Conservation (phyloP, 1,140 invertebrate genomes). For the Babylonia areolata region DNA sequence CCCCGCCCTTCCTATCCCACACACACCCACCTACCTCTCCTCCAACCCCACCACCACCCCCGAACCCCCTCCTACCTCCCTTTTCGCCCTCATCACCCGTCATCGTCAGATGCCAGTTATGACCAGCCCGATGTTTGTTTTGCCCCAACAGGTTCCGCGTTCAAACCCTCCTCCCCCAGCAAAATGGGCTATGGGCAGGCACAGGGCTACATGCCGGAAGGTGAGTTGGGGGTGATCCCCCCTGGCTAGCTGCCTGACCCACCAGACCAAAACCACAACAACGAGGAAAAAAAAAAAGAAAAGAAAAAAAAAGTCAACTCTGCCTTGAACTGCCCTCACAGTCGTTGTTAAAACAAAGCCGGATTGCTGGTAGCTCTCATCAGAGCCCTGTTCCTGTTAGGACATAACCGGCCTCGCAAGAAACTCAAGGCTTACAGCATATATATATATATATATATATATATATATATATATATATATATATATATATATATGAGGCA, state of each 20-base stretch:
- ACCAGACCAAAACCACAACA: conserved; percentile 16
- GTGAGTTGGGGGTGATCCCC: conserved; percentile 35
- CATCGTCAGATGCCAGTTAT: background rate
- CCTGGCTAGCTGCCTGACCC: background rate
- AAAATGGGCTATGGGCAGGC: conserved; percentile 39
- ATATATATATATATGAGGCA: no score
- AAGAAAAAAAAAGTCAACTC: background rate
- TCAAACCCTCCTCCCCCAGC: conserved; percentile 48
- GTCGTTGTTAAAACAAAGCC: no score
- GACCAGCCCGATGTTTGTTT: background rate
- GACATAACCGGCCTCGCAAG: no score
- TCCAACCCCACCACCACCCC: background rate
- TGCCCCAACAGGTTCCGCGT: conserved; percentile 45
- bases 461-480: no score
- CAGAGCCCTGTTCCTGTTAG: no score
- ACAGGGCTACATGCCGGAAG: conserved; percentile 46
- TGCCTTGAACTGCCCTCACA: conserved; percentile 4
- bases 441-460: no score
- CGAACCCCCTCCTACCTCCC: background rate
- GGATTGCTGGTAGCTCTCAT: no score
- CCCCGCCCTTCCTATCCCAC: background rate
- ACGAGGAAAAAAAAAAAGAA: no score
- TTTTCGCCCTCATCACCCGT: no score
- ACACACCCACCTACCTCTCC: background rate
- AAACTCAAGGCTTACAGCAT: no score